A percentile compares a stretch with the other conserved stretches of the same genome.
Conservation (phyloP, 2,888 invertebrate genomes). For the Agrotis ipsilon region DNA sequence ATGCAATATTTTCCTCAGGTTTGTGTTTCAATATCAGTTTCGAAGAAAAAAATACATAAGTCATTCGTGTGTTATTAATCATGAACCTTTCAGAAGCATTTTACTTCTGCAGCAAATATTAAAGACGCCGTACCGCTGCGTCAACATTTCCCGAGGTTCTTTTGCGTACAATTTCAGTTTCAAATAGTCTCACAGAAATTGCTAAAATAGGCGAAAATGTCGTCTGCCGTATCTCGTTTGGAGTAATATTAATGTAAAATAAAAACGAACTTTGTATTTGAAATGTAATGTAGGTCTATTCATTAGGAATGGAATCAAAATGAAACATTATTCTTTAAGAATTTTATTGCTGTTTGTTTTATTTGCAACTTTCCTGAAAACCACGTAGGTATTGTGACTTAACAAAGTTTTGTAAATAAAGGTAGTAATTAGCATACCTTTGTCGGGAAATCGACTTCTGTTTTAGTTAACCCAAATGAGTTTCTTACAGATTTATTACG, state of each 20-base stretch:
- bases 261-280: background rate
- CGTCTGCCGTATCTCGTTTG: background rate
- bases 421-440: slow-evolving; percentile 52
- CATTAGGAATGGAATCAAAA: slow-evolving; percentile 11
- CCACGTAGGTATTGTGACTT: background rate
- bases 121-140: slow-evolving; percentile 36
- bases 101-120: slow-evolving; percentile 40
- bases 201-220: slow-evolving; percentile 34
- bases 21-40: background rate
- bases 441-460: slow-evolving; percentile 52
- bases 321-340: background rate
- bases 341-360: background rate
- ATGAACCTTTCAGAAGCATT: slow-evolving; percentile 34
- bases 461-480: slow-evolving; percentile 68
- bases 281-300: slow-evolving; percentile 8
- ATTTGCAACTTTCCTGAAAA: background rate
- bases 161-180: slow-evolving; percentile 36
- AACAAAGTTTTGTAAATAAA: slow-evolving; percentile 28
- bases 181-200: slow-evolving; percentile 32
- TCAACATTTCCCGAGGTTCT: slow-evolving; percentile 45
- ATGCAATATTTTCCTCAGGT: background rate
- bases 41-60: background rate
- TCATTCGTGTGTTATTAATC: slow-evolving; percentile 22
- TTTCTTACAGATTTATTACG: slow-evolving; percentile 70
- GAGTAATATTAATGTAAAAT: slow-evolving; percentile 9